A percentile compares a stretch with the other conserved stretches of the same genome.
Conservation (phyloP, 2,113 vertebrate genomes). For the Procavia capensis region DNA sequence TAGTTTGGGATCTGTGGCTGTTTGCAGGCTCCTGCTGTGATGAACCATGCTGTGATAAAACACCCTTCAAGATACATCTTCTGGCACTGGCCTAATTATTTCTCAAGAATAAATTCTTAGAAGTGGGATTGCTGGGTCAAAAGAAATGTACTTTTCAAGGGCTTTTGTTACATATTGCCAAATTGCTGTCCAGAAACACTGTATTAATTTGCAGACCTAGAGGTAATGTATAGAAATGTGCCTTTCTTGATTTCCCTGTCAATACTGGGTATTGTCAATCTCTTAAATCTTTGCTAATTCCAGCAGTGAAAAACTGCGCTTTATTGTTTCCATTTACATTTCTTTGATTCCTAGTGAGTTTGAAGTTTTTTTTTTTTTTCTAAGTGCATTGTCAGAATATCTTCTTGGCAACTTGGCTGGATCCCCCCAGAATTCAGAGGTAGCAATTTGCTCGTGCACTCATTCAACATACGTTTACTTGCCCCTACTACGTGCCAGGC, state of each 20-base stretch:
- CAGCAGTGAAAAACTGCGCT: slow-evolving; percentile 59
- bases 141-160: slow-evolving; percentile 73
- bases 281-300: slow-evolving; percentile 73
- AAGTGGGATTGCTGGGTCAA: slow-evolving; percentile 55
- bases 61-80: slow-evolving; percentile 51
- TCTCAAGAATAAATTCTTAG: slow-evolving; percentile 73
- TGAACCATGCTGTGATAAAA: slow-evolving; percentile 39
- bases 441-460: neutral
- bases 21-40: slow-evolving; percentile 10
- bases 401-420: neutral
- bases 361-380: slow-evolving; percentile 12
- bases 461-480: neutral
- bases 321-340: slow-evolving; percentile 47
- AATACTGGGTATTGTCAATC: slow-evolving; percentile 61
- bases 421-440: neutral
- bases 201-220: slow-evolving; percentile 62
- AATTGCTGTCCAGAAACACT: slow-evolving; percentile 65
- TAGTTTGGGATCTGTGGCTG: neutral
- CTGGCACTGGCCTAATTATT: slow-evolving; percentile 75
- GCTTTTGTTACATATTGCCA: slow-evolving; percentile 71
- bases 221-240: slow-evolving; percentile 28
- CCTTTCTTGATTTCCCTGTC: slow-evolving; percentile 58
- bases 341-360: slow-evolving; percentile 49
- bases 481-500: neutral
- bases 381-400: slow-evolving; percentile 27